phyloP scores from a whole-genome alignment of 1,140 invertebrate species.

The Pinna nobilis region DNA sequence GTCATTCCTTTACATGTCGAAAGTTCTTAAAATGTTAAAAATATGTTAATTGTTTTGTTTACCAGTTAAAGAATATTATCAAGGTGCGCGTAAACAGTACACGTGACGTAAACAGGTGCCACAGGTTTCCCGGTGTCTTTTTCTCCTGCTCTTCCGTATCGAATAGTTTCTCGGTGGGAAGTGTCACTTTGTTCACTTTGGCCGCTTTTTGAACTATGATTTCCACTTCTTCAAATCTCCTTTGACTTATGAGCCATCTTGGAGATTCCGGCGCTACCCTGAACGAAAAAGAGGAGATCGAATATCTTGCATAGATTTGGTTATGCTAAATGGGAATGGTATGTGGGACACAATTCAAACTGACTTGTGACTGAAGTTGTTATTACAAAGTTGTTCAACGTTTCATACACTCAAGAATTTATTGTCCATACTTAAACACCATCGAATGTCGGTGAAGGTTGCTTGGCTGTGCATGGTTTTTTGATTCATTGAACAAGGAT shows the following conservation, averaged over 20 bases:
- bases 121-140: conserved; percentile 12
- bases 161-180: conserved; percentile 35
- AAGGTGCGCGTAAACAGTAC: conserved; percentile 33
- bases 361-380: too few relatives aligned
- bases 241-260: conserved; percentile 55
- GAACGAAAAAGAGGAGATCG: too few relatives aligned
- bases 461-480: too few relatives aligned
- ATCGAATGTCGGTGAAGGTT: too few relatives aligned
- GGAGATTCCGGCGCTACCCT: conserved; percentile 62
- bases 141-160: neutral
- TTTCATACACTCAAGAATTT: too few relatives aligned
- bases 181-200: conserved; percentile 42
- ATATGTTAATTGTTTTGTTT: conserved; percentile 3
- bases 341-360: too few relatives aligned
- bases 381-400: too few relatives aligned
- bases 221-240: conserved; percentile 38
- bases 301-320: too few relatives aligned
- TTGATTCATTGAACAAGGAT: too few relatives aligned
- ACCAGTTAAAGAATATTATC: conserved; percentile 58
- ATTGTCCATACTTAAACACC: too few relatives aligned
- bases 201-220: conserved; percentile 44
- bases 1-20: neutral
- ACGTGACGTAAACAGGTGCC: conserved; percentile 40
- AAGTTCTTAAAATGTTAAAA: neutral
- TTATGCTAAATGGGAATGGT: too few relatives aligned